These are phyloP conservation scores for Andricus quercusramuli DNA, from an alignment of 2,888 invertebrate genomes.

Conservation along the genomic window DNA sequence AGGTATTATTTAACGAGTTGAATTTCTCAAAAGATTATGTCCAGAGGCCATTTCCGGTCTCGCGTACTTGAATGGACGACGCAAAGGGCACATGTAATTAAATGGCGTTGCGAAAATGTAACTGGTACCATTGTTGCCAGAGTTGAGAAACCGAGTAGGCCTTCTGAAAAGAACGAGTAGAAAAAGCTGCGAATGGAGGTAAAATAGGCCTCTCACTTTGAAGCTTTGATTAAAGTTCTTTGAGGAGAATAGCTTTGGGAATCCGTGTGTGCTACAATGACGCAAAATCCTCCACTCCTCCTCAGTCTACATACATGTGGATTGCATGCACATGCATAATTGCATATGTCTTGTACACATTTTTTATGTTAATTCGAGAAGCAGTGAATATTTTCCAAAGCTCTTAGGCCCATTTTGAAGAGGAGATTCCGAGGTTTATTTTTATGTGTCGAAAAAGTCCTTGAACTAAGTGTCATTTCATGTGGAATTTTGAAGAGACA, in stretches of 20 bases:
- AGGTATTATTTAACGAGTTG: slow-evolving; percentile 34
- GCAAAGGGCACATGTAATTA: slow-evolving; percentile 46
- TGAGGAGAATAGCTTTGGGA: slow-evolving; percentile 49
- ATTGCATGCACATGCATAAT: no score
- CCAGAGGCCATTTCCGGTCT: slow-evolving; percentile 34
- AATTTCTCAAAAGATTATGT: slow-evolving; percentile 30
- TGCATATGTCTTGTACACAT: no score
- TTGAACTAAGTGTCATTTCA: no score
- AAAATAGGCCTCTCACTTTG: slow-evolving; percentile 54
- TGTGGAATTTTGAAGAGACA: no score
- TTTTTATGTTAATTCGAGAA: no score
- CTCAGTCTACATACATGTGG: slow-evolving; percentile 19
- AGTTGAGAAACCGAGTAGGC: slow-evolving; percentile 43
- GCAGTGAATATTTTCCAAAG: no score
- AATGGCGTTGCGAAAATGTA: slow-evolving; percentile 51
- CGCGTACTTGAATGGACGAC: slow-evolving; percentile 28
- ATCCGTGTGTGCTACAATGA: not conserved
- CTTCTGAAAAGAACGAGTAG: slow-evolving; percentile 40
- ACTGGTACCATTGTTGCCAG: slow-evolving; percentile 47
- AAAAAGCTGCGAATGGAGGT: slow-evolving; percentile 42
- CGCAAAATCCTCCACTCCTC: slow-evolving; percentile 9
- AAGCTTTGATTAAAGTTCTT: slow-evolving; percentile 60
- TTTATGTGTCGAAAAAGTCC: no score
- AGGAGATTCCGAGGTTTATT: no score
- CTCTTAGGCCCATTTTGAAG: no score